These are phyloP conservation scores for Hylaea fasciaria DNA, from an alignment of 2,888 invertebrate species.

Conservation along the genomic window DNA sequence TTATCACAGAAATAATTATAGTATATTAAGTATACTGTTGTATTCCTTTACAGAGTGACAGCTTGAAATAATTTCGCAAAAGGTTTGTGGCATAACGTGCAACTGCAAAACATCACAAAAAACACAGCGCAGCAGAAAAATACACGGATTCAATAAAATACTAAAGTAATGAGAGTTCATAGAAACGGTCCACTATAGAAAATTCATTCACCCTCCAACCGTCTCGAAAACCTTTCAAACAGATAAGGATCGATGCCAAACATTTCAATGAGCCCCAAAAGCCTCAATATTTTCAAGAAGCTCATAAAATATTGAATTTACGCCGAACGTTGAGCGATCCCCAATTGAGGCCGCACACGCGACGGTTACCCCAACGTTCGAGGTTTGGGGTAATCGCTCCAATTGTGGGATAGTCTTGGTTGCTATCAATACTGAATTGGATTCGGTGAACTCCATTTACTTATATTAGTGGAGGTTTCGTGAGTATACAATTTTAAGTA, in stretches of 20 bases:
- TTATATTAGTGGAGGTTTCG: slow-evolving; percentile 13
- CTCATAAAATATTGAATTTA: slow-evolving; percentile 41
- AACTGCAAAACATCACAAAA: too few species aligned
- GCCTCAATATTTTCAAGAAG: slow-evolving; percentile 35
- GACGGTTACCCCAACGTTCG: slow-evolving; percentile 23
- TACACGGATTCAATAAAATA: too few species aligned
- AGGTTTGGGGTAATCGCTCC: slow-evolving; percentile 30
- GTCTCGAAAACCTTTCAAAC: slow-evolving; percentile 14
- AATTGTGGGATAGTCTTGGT: slow-evolving; percentile 26
- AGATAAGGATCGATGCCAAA: slow-evolving; percentile 29
- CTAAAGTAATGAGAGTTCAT: too few species aligned
- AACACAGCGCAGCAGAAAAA: too few species aligned
- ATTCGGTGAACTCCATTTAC: slow-evolving; percentile 27
- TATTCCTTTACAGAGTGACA: too few species aligned
- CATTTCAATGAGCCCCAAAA: slow-evolving; percentile 26
- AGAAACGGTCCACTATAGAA: not conserved
- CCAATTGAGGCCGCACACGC: slow-evolving; percentile 32
- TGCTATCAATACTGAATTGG: slow-evolving; percentile 31
- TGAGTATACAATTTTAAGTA: not conserved
- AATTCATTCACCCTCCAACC: not conserved
- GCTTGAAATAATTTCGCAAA: too few species aligned
- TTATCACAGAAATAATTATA: too few species aligned
- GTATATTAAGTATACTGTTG: too few species aligned
- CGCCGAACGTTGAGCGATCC: slow-evolving; percentile 24
- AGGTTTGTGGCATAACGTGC: too few species aligned